A percentile compares a stretch with the other conserved stretches of the same genome.
These are phyloP conservation scores for Halichondria panicea DNA, from an alignment of 37 sponge, comb jelly and placozoan genomes.

Conservation along the genomic window DNA sequence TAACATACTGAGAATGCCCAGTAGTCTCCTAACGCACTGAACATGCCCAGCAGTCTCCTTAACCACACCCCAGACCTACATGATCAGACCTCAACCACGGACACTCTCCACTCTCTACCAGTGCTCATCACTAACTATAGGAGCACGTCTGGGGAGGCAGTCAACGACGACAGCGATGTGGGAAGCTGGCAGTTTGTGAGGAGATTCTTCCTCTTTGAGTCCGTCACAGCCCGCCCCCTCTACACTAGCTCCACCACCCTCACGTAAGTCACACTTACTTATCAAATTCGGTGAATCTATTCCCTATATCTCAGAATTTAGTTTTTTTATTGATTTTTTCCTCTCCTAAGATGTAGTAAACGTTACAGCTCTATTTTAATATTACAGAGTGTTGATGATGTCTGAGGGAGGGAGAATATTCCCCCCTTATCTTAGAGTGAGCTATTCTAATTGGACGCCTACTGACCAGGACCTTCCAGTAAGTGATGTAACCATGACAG, in stretches of 20 bases:
- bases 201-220: conserved; percentile 48
- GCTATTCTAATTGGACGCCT: conserved; percentile 24
- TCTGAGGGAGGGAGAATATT: conserved; percentile 11
- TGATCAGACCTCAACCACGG: too few species aligned
- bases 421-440: conserved; percentile 12
- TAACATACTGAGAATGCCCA: too few species aligned
- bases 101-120: conserved; percentile 38
- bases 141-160: not conserved
- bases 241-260: conserved; percentile 42
- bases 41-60: too few species aligned
- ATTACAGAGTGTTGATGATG: not conserved
- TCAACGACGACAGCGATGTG: conserved; percentile 24
- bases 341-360: not conserved
- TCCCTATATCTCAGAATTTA: not conserved
- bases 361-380: not conserved
- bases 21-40: too few species aligned
- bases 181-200: conserved; percentile 54
- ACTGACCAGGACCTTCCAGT: not conserved
- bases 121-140: conserved; percentile 27
- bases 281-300: too few species aligned
- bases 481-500: not conserved
- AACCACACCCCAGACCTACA: too few species aligned
- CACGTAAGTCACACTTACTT: conserved; percentile 12
- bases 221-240: conserved; percentile 10
- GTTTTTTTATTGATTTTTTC: not conserved